A percentile compares a stretch with the other conserved stretches of the same genome.
phyloP scores from a whole-genome alignment of 2,888 invertebrate species.

The Morpho achilles region DNA sequence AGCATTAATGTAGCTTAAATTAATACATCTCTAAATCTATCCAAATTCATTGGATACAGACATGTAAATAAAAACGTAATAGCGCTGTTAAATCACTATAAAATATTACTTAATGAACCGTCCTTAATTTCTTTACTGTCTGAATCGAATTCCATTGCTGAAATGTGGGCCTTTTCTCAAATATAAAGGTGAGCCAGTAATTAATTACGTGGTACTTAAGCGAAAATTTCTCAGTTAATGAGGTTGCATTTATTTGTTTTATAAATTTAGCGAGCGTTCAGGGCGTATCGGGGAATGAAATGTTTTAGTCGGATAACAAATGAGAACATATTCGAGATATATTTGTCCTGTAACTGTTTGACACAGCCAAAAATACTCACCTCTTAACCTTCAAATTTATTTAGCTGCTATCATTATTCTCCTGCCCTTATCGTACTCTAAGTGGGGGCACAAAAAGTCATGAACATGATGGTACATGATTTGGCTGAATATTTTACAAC shows the following conservation, averaged over 20 bases:
- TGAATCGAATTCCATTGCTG: constrained; percentile 26
- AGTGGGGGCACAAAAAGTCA: no score
- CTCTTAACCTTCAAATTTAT: not conserved
- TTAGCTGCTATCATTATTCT: no score
- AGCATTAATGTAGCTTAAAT: no score
- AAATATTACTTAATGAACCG: constrained; percentile 21
- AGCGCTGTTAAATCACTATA: constrained; percentile 11
- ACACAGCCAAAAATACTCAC: not conserved
- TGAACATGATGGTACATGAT: no score
- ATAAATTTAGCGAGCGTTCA: constrained; percentile 2
- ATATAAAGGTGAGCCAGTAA: constrained; percentile 39
- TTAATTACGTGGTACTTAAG: constrained; percentile 42
- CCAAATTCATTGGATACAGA: no score
- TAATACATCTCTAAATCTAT: no score
- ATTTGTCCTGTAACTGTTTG: no score
- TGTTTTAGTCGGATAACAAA: not conserved
- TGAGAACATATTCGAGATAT: no score
- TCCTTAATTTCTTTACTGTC: constrained; percentile 26
- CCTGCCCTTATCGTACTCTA: no score
- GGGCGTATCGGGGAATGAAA: not conserved
- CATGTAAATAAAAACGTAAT: constrained; percentile 8
- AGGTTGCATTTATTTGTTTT: constrained; percentile 38
- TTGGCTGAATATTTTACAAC: no score
- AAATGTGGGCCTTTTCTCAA: constrained; percentile 38
- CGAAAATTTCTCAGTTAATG: constrained; percentile 37